phyloP scores from a whole-genome alignment of 2,888 invertebrate genomes.

The Aplocera efformata region DNA sequence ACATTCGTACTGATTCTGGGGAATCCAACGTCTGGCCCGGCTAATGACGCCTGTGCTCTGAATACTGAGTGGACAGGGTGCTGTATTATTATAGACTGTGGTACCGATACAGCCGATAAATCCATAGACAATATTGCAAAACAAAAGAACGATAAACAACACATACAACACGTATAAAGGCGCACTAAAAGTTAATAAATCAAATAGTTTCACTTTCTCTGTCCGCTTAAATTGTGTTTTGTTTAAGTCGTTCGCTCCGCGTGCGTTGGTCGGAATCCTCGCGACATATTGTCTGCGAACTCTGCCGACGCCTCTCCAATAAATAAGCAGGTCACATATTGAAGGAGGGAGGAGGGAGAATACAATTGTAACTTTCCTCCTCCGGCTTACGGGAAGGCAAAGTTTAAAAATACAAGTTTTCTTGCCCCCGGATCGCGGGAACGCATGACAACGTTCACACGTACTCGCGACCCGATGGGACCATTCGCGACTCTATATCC shows the following conservation, averaged over 20 bases:
- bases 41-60: constrained; percentile 69
- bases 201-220: constrained; percentile 63
- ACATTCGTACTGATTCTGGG: constrained; percentile 61
- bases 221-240: constrained; percentile 63
- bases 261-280: constrained; percentile 62
- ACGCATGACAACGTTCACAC: constrained; percentile 56
- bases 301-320: constrained; percentile 75
- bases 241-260: constrained; percentile 60
- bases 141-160: constrained; percentile 6
- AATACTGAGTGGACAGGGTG: constrained; percentile 60
- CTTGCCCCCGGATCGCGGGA: constrained; percentile 44
- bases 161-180: constrained; percentile 15
- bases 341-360: constrained; percentile 72
- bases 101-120: constrained; percentile 29
- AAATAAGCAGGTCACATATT: constrained; percentile 81
- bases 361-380: constrained; percentile 78
- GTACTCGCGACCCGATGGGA: constrained; percentile 35
- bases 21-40: constrained; percentile 67
- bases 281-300: constrained; percentile 79
- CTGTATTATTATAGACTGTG: constrained; percentile 24
- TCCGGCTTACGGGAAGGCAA: constrained; percentile 68
- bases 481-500: constrained; percentile 25
- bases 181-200: constrained; percentile 54
- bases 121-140: constrained; percentile 17
- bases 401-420: constrained; percentile 79